Percentiles rank a stretch among this genome's conserved stretches.
phyloP scores from a whole-genome alignment of 2,888 invertebrate genomes.

The Eutolmus rufibarbis region DNA sequence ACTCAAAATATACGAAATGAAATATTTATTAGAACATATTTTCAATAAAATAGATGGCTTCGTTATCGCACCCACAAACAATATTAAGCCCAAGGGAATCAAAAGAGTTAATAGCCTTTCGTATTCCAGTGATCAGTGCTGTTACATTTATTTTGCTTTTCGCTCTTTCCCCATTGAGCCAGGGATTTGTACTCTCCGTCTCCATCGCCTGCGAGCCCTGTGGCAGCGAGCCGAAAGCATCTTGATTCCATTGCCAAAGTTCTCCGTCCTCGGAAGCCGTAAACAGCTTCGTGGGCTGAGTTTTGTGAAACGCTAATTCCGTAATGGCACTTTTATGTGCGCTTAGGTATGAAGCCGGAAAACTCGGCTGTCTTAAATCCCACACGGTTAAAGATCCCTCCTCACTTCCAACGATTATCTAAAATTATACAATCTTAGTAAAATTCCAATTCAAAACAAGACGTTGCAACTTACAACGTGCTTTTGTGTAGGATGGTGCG shows the following conservation, averaged over 20 bases:
- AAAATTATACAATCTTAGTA: background rate
- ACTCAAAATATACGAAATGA: background rate
- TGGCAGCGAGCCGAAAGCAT: conserved; percentile 57
- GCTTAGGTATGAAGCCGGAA: conserved; percentile 81
- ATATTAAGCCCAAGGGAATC: conserved; percentile 79
- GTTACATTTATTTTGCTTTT: conserved; percentile 67
- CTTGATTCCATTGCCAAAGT: conserved; percentile 89
- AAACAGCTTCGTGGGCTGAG: conserved; percentile 83
- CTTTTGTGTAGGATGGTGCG: conserved; percentile 86
- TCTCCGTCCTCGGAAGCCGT: conserved; percentile 83
- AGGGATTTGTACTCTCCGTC: conserved; percentile 63
- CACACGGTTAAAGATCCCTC: conserved; percentile 88
- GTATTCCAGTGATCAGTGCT: conserved; percentile 76
- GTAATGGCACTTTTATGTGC: conserved; percentile 79
- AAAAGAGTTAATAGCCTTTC: conserved; percentile 82
- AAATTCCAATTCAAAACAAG: background rate
- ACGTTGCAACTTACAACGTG: conserved; percentile 70
- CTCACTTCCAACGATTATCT: conserved; percentile 80
- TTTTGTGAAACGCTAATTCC: conserved; percentile 88
- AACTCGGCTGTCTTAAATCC: conserved; percentile 86
- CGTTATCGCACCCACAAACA: conserved; percentile 86
- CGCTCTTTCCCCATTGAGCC: conserved; percentile 74
- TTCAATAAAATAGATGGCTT: conserved; percentile 83
- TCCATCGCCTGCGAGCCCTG: conserved; percentile 26
- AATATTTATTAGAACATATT: conserved; percentile 61